phyloP scores from a whole-genome alignment of 1,140 invertebrate genomes.

The Medauroidea extradentata region DNA sequence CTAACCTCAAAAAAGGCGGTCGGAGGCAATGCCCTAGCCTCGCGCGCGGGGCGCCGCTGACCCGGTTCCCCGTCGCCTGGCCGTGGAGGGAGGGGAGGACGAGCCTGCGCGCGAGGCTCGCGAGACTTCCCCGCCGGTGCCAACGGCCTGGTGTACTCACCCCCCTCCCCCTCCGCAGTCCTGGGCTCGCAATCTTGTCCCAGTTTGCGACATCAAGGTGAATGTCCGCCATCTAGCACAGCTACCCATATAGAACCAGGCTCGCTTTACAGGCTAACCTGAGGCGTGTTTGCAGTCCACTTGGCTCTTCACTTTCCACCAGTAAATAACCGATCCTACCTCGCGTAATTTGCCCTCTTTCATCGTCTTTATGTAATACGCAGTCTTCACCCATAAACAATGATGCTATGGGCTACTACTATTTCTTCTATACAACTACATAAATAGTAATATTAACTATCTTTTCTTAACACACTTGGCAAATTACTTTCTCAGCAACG shows the following conservation, averaged over 20 bases:
- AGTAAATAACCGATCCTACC: no score
- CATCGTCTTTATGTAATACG: no score
- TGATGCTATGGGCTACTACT: no score
- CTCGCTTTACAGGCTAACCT: background rate
- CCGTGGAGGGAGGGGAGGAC: background rate
- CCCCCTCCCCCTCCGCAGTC: background rate
- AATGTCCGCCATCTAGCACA: conserved; percentile 9
- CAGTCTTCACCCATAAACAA: no score
- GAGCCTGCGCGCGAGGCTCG: background rate
- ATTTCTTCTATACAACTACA: no score
- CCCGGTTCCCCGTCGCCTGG: background rate
- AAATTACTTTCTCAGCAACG: no score
- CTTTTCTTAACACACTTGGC: no score
- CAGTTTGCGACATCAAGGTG: conserved; percentile 15
- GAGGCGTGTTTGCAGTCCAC: background rate
- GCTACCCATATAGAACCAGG: background rate
- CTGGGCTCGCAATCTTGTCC: conserved; percentile 4
- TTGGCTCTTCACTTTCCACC: no score
- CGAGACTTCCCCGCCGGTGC: background rate
- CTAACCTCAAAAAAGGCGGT: conserved; percentile 12
- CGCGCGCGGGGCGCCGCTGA: conserved; percentile 1
- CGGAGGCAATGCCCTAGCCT: conserved; percentile 13
- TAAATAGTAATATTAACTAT: no score
- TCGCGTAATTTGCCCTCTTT: no score
- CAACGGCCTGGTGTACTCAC: background rate